Evolutionary conservation across 2,113 vertebrate genomes (phyloP), one percentile per base, ranked within the genome.

Genomic region (Salvelinus fontinalis): DNA sequence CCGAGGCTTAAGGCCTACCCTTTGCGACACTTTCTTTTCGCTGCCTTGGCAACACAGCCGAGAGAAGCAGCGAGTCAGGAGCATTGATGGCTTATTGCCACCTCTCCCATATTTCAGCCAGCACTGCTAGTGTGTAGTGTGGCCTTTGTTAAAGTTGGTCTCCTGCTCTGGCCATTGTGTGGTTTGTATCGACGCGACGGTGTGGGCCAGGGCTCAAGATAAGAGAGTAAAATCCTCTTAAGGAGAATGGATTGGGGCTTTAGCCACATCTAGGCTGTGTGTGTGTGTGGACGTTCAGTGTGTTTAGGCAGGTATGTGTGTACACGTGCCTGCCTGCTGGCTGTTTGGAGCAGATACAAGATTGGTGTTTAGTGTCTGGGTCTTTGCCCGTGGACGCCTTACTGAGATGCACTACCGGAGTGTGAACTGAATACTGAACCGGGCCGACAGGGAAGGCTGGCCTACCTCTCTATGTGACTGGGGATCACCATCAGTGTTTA

Each of bases 221-320:
- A 54, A 20, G 34, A 85, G 70, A 67, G 16, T 16, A 54, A 54
- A 16, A 73, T 82, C 69, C 72, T 59, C 71, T 70, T 71, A 49
- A 69, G 74, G 39, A 39, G 39, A 24, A 51, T 51, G 11, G 49
- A 51, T 51, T 51, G 49, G 49, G 2, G 49, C 3, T 51, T 51
- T 14, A 16, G 14, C 49, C 14, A 51, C 49, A 2, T 51, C 49
- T 11, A 39, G 34, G 29, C 4, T 39, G 34, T 39, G 39, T 9
- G 34, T 9, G 34, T 39, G 8, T 39, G 7, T 44, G 39, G 0
- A 9, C 2, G 34, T 8, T 39, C 34, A 39, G 39, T 80, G 75
- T 11, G 64, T 39, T 59, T 48, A 54, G 5, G 70, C 27, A 62
- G 27, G 22, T 51, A 16, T 24, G 69, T 74, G 39, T 44, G 9